Percentiles rank a stretch among this genome's conserved stretches.
phyloP scores from a whole-genome alignment of 2,797 vertebrate genomes.

The Leuciscus waleckii region DNA sequence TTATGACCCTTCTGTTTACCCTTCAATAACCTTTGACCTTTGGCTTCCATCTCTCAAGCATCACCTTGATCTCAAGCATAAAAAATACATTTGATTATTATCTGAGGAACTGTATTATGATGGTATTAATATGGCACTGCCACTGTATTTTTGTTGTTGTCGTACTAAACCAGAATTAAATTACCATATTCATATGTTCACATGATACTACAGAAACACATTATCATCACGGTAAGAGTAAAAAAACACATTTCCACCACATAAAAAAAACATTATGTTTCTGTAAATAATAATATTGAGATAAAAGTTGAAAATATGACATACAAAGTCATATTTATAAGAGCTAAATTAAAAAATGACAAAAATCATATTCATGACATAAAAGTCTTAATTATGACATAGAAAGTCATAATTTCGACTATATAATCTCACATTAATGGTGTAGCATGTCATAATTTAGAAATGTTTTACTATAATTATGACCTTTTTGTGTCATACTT shows the following conservation, averaged over 20 bases:
- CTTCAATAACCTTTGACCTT: constrained; percentile 45
- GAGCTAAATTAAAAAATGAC: background rate
- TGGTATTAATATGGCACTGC: background rate
- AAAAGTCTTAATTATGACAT: background rate
- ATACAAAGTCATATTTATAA: background rate
- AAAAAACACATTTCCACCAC: background rate
- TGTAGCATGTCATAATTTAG: background rate
- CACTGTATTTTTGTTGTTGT: too few species aligned
- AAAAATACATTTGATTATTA: background rate
- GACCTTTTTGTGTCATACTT: background rate
- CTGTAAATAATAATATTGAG: background rate
- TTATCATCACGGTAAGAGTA: background rate
- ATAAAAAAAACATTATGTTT: background rate
- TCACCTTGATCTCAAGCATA: constrained; percentile 33
- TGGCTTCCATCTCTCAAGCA: constrained; percentile 65
- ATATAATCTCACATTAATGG: too few species aligned
- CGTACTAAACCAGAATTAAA: background rate
- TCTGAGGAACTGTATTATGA: background rate
- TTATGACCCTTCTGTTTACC: constrained; percentile 63
- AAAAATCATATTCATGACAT: background rate
- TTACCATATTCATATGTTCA: background rate
- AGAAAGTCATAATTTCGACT: background rate
- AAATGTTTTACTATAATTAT: background rate
- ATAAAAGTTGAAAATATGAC: background rate
- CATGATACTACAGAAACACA: background rate